phyloP scores from a whole-genome alignment of 2,113 vertebrate genomes.

The Paramormyrops kingsleyae region DNA sequence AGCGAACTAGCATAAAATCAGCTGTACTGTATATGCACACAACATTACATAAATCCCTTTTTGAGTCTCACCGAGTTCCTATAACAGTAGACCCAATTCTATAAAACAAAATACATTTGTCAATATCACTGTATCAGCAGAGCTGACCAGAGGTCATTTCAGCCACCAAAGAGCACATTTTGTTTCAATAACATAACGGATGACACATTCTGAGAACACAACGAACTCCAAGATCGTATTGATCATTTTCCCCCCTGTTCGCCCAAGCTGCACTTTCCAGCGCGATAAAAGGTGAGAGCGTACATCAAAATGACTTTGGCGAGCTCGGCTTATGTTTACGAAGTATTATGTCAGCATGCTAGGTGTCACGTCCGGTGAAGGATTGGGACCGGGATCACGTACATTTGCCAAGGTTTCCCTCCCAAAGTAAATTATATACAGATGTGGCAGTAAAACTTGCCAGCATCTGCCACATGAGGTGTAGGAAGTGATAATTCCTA shows the following conservation, averaged over 20 bases:
- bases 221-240: background rate
- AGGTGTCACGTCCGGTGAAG: background rate
- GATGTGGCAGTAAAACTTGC: background rate
- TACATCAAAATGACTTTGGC: background rate
- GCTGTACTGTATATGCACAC: background rate
- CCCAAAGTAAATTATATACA: background rate
- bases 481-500: slow-evolving; percentile 29
- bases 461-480: slow-evolving; percentile 21
- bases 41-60: background rate
- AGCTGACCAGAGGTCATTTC: background rate
- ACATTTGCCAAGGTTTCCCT: background rate
- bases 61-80: background rate
- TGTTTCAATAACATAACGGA: background rate
- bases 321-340: background rate
- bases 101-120: background rate
- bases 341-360: background rate
- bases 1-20: background rate
- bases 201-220: background rate
- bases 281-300: background rate
- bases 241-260: background rate
- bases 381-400: background rate
- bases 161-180: background rate
- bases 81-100: background rate
- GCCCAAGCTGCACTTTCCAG: background rate
- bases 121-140: background rate